Evolutionary conservation across 2,888 invertebrate genomes (phyloP).

Genomic region (Dasypogon diadema): DNA sequence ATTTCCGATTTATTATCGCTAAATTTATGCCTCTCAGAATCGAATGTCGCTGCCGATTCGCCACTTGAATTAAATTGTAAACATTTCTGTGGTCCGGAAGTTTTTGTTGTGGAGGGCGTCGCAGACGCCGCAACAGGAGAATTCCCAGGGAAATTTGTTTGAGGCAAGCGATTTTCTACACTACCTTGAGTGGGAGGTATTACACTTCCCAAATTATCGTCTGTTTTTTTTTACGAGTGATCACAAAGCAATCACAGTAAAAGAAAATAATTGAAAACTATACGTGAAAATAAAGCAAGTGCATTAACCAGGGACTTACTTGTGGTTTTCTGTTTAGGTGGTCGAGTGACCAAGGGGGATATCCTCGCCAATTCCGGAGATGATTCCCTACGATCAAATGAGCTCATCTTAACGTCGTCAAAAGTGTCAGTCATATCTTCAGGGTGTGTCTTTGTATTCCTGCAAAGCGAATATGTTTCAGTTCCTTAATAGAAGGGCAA

Average conservation of each 20-base stretch:
- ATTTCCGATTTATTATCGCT: not conserved
- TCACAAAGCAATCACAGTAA: slow-evolving; percentile 16
- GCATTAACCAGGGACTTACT: slow-evolving; percentile 59
- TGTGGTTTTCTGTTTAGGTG: slow-evolving; percentile 77
- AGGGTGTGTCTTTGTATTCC: slow-evolving; percentile 50
- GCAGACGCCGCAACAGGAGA: not conserved
- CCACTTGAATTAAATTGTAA: slow-evolving; percentile 9
- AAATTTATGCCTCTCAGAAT: not conserved
- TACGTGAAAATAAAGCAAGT: not conserved
- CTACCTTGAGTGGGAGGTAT: slow-evolving; percentile 9
- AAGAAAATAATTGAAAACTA: slow-evolving; percentile 32
- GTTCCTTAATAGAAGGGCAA: no score
- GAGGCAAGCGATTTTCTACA: slow-evolving; percentile 24
- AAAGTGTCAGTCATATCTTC: slow-evolving; percentile 48
- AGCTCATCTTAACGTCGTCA: slow-evolving; percentile 6
- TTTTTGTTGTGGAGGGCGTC: not conserved
- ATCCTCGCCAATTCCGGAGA: slow-evolving; percentile 88
- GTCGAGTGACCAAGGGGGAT: slow-evolving; percentile 84
- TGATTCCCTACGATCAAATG: slow-evolving; percentile 71
- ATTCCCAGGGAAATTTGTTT: slow-evolving; percentile 9
- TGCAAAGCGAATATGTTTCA: not conserved
- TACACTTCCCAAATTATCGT: slow-evolving; percentile 27
- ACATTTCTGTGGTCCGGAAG: no score
- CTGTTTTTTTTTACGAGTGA: not conserved
- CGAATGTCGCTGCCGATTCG: not conserved